Conservation (phyloP, 2,113 vertebrate genomes). For the Ammodytes dubius region DNA sequence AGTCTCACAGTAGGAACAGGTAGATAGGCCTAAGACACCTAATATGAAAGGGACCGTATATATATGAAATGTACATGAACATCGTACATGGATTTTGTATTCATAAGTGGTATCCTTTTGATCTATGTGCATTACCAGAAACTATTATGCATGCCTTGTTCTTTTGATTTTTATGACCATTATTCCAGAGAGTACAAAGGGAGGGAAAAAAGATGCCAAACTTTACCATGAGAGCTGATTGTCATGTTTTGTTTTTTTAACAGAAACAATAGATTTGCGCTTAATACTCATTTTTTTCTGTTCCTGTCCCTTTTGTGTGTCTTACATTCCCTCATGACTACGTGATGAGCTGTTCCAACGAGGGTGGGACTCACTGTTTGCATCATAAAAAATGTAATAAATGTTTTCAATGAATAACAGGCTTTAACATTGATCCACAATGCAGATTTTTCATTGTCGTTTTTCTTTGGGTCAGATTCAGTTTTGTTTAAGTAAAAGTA, state of each 20-base stretch:
- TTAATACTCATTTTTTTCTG: slow-evolving; percentile 72
- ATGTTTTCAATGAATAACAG: slow-evolving; percentile 86
- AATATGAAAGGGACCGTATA: slow-evolving; percentile 70
- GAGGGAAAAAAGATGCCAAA: slow-evolving; percentile 76
- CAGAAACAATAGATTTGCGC: slow-evolving; percentile 67
- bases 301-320: slow-evolving; percentile 73
- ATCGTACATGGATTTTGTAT: slow-evolving; percentile 81
- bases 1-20: slow-evolving; percentile 52
- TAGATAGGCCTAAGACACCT: slow-evolving; percentile 46
- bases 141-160: slow-evolving; percentile 86
- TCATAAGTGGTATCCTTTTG: slow-evolving; percentile 72
- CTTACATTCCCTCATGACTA: slow-evolving; percentile 72
- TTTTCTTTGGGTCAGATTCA: neutral
- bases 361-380: slow-evolving; percentile 77
- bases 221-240: slow-evolving; percentile 65
- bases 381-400: slow-evolving; percentile 85
- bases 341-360: slow-evolving; percentile 76
- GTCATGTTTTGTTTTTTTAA: slow-evolving; percentile 63
- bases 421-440: slow-evolving; percentile 61
- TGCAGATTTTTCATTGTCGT: slow-evolving; percentile 26
- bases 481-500: neutral
- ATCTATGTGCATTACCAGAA: slow-evolving; percentile 79
- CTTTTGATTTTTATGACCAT: slow-evolving; percentile 74
- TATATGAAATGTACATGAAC: slow-evolving; percentile 81
- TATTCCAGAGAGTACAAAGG: slow-evolving; percentile 60